phyloP scores from a whole-genome alignment of 35 echinoderm and acorn worm genomes.

The Diadema setosum region DNA sequence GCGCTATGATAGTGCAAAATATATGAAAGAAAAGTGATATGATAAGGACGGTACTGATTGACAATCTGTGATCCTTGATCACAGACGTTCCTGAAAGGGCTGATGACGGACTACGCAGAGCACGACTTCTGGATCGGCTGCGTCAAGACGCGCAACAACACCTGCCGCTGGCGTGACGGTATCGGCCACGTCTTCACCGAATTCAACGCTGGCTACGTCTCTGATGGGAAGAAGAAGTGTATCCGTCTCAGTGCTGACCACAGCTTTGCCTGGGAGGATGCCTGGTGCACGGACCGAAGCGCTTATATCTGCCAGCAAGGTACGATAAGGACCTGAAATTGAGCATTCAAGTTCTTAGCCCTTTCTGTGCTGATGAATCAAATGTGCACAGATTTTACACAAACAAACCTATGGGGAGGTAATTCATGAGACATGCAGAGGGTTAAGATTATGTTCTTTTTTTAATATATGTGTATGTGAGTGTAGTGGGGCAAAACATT shows the following conservation, averaged over 20 bases:
- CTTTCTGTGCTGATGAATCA: too few species aligned
- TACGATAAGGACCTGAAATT: too few species aligned
- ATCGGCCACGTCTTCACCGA: constrained; percentile 66
- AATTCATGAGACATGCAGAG: too few species aligned
- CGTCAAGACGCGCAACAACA: constrained; percentile 69
- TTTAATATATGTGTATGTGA: too few species aligned
- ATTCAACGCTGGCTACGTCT: constrained; percentile 56
- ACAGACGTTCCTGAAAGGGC: constrained; percentile 63
- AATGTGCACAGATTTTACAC: too few species aligned
- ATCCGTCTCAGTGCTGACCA: constrained; percentile 74
- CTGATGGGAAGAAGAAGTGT: constrained; percentile 32
- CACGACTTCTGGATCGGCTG: constrained; percentile 79
- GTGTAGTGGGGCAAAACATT: too few species aligned
- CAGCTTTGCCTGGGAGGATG: constrained; percentile 59
- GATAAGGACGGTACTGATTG: too few species aligned
- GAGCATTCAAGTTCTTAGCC: too few species aligned
- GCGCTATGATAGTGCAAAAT: too few species aligned
- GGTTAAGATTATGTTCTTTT: too few species aligned
- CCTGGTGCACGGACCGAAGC: constrained; percentile 25
- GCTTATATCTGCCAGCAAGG: constrained; percentile 86
- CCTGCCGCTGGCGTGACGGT: constrained; percentile 75
- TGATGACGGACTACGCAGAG: constrained; percentile 34
- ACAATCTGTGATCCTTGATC: background rate
- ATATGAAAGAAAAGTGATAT: too few species aligned
- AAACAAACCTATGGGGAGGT: too few species aligned